Evolutionary conservation across 2,797 vertebrate species (phyloP), one percentile per base, ranked within the genome.

Genomic region (Macroramphosus scolopax): DNA sequence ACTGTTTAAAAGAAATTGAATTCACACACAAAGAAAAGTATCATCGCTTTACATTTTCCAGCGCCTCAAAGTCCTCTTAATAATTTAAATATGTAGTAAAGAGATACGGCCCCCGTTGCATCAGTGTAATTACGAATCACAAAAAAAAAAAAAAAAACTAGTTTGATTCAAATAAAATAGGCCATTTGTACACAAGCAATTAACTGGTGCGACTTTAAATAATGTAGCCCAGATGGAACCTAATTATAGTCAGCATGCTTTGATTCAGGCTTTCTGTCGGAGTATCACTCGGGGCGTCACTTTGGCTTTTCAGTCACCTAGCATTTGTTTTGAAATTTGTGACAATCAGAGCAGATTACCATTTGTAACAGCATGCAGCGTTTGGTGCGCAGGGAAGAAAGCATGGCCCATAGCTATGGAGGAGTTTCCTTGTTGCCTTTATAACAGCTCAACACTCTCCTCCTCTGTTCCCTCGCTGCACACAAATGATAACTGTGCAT

Each of bases 151-250:
- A 80, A 70, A 86, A 79, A 81, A 87, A 83, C 78, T 77, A 80
- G 70, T 87, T 86, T 82, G 80, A 87, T 87, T 90, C 84, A 88
- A 89, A 86, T 87, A 88, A 87, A 90, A 88, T 89, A 84, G 88
- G 85, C 83, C 84, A 87, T 89, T 88, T 88, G 85, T 88, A 87
- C 86, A 90, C 86, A 90, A 89, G 86, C 87, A 89, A 89, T 91
- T 90, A 89, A 85, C 78, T 88, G 73, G 68, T 78, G 82, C 50
- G 66, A 75, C 85, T 89, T 89, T 89, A 88, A 90, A 87, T 89
- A 89, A 88, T 81, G 81, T 83, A 68, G 75, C 85, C 82, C 89
- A 89, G 88, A 89, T 89, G 88, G 87, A 91, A 88, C 84, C 87
- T 88, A 90, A 92, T 91, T 90, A 89, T 87, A 88, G 85, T 83